A percentile compares a stretch with the other conserved stretches of the same genome.
Conservation (phyloP, 37 sponge, comb jelly and placozoan species). For the Corticium candelabrum region DNA sequence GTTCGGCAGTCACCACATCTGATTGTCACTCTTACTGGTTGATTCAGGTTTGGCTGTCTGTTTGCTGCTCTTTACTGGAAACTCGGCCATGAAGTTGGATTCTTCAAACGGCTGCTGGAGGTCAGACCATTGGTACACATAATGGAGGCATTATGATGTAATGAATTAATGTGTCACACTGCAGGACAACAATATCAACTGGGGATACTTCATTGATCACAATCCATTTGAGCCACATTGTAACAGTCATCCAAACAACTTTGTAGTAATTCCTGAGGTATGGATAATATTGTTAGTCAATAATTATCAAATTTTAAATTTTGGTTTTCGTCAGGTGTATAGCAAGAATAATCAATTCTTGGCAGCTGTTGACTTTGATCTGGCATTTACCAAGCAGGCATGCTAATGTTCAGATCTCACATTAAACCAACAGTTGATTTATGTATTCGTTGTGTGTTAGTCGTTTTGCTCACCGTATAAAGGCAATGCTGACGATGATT, state of each 20-base stretch:
- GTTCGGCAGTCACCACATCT: too few relatives aligned
- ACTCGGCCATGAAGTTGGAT: constrained; percentile 18
- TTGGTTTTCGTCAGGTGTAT: neutral
- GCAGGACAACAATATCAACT: constrained; percentile 24
- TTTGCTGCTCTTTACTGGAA: constrained; percentile 34
- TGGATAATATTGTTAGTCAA: neutral
- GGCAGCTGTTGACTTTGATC: constrained; percentile 55
- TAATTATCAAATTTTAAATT: neutral
- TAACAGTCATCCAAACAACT: constrained; percentile 50
- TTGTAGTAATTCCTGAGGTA: constrained; percentile 27
- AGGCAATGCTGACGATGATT: constrained; percentile 15
- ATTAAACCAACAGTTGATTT: neutral
- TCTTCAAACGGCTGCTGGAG: constrained; percentile 2
- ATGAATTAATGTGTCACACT: neutral
- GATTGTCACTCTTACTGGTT: constrained; percentile 9
- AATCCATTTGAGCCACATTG: constrained; percentile 51
- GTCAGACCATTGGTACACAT: neutral
- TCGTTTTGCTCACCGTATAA: constrained; percentile 43
- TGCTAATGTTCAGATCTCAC: neutral
- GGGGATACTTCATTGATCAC: constrained; percentile 57
- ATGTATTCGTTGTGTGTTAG: neutral
- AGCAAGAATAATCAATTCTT: neutral
- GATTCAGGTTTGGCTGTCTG: constrained; percentile 8
- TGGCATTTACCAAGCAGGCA: constrained; percentile 21
- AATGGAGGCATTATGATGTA: neutral